These are phyloP conservation scores for Hoplostethus mediterraneus DNA, from an alignment of 2,797 vertebrate species.

Conservation along the genomic window DNA sequence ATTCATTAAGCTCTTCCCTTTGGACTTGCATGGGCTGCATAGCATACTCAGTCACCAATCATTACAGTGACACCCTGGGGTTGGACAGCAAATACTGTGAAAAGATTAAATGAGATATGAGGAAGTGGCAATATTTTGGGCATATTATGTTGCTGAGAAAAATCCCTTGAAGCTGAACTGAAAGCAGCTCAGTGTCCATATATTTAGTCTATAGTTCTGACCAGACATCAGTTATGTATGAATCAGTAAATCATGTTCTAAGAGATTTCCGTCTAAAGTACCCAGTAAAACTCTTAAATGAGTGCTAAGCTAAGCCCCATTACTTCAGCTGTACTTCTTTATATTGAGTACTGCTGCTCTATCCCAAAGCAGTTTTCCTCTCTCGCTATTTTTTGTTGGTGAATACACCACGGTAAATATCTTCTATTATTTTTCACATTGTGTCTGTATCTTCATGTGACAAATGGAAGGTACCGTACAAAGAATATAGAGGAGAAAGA, in stretches of 20 bases:
- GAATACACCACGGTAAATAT: conserved; percentile 1
- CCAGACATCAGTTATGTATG: conserved; percentile 50
- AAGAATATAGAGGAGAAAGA: neutral
- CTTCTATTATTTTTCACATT: conserved; percentile 20
- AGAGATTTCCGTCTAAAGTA: conserved; percentile 47
- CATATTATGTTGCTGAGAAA: neutral
- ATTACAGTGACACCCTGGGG: neutral
- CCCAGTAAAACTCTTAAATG: conserved; percentile 60
- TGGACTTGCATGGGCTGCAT: conserved; percentile 17
- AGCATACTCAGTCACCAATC: conserved; percentile 7
- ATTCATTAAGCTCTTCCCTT: conserved; percentile 13
- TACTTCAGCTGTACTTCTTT: conserved; percentile 23
- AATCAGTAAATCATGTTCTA: conserved; percentile 51
- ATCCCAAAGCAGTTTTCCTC: conserved; percentile 19
- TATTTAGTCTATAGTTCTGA: conserved; percentile 38
- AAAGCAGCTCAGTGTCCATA: conserved; percentile 36
- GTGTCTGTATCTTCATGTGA: conserved; percentile 13
- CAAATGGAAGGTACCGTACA: neutral
- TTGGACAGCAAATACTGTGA: conserved; percentile 19
- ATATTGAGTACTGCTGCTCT: neutral
- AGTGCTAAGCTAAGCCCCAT: conserved; percentile 22
- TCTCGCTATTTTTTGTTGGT: conserved; percentile 7
- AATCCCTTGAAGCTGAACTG: conserved; percentile 20
- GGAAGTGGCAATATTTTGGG: neutral
- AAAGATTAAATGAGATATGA: conserved; percentile 24